Evolutionary conservation across 2,797 vertebrate genomes (phyloP), one percentile per base, ranked within the genome.

Genomic region (Pantherophis alleghaniensis): DNA sequence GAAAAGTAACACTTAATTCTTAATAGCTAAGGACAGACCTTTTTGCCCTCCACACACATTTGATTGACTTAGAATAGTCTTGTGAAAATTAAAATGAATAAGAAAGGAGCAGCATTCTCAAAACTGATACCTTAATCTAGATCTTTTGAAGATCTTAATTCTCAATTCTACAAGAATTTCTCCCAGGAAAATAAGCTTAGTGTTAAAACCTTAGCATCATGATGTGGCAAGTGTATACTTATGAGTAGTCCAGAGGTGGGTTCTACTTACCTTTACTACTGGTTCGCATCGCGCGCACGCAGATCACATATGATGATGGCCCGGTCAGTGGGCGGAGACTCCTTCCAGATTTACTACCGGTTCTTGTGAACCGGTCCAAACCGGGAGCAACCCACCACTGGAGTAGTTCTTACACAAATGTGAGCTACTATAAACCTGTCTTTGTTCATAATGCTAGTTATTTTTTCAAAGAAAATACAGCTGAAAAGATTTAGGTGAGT

Each of bases 11-110:
- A 0, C n/a, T 93, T 61, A 7, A 0, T 87, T 87, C 87, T 61
- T 7, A 4, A 4, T 42, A 90, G 16, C 89, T 89, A 88, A 10
- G 6, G 57, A 28, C 2, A 59, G 3, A 0, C 0, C 14, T 91
- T 86, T 6, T 93, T 69, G 59, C 37, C 18, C 74, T 1, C 7
- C 2, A 42, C 1, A 22, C 2, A 0, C 2, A 55, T 26, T 59
- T 2, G 13, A 1, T 1, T 87, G 1, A 3, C 56, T 20, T 47
- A 53, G 90, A 4, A 18, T 90, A 63, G 6, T 32, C 47, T 63
- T 57, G 42, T 87, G 32, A 88, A 69, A 92, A 92, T 92, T 56
- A 47, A 88, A 88, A 56, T 66, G 51, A 91, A 57, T 91, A 91
- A 57, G n/a, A 51, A 57, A 20, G 16, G 66, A 53, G 10, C 1